These are phyloP conservation scores for Drepana falcataria DNA, from an alignment of 2,888 invertebrate species.

Conservation along the genomic window DNA sequence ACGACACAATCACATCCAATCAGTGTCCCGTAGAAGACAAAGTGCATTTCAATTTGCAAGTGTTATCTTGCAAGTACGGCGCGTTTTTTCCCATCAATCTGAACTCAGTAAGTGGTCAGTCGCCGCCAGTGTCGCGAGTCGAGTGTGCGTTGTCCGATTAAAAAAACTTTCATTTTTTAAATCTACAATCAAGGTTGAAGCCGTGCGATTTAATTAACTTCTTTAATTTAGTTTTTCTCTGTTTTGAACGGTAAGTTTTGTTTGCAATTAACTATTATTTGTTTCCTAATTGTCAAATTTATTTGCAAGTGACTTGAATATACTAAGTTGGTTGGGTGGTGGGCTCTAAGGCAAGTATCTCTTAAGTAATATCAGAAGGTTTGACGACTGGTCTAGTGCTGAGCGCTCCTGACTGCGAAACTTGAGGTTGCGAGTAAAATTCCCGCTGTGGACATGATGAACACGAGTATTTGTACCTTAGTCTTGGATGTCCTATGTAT, in stretches of 20 bases:
- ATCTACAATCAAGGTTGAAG: neutral
- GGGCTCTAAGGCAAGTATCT: no score
- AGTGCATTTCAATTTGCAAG: neutral
- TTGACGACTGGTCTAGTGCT: no score
- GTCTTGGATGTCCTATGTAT: no score
- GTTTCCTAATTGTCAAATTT: no score
- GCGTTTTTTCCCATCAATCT: neutral
- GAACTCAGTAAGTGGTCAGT: neutral
- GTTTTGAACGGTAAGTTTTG: neutral
- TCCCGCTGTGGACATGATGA: no score
- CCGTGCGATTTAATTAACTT: neutral
- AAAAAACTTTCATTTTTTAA: neutral
- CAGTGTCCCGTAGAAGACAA: neutral
- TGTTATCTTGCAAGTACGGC: neutral
- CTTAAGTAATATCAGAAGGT: no score
- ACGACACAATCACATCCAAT: neutral
- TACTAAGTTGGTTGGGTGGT: no score
- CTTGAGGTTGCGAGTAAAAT: no score
- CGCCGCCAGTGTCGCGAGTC: neutral
- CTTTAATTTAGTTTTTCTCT: neutral
- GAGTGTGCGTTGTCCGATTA: neutral
- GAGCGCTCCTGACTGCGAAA: no score
- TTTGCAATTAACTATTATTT: neutral
- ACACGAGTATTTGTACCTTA: no score
- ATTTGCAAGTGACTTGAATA: no score